Evolutionary conservation across 2,888 invertebrate genomes (phyloP), one percentile per base, ranked within the genome.

Genomic region (Sylvicola fuscatus): DNA sequence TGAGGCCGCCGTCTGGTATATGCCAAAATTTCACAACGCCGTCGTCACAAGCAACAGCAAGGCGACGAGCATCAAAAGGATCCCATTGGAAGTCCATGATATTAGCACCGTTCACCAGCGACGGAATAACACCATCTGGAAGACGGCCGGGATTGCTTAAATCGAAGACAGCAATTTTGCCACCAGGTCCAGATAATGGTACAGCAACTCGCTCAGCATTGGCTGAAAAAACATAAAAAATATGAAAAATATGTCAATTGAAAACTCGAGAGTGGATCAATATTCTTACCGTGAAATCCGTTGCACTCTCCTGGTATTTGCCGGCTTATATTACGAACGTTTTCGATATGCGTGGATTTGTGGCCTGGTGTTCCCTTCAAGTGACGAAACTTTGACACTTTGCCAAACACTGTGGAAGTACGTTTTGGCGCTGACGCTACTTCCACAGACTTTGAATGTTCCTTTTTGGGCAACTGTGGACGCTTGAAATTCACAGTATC

Each of bases 1-100:
- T 66, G 1, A 79, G 64, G 60, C 76, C 81, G 12, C 60, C 66
- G 5, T 70, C 69, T 0, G 81, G 80, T 41, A 89, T 70, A 41
- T 68, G 65, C 87, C 87, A 89, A 40, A 86, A 60, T 41, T 77
- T 68, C 16, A 89, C 69, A 42, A 68, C 66, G 2, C 90, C 92
- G 55, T 89, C 87, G 48, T 92, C 93, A 49, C 87, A 87, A 17
- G 81, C 87, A 30, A 87, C 86, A 30, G 84, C 76, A 40, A 95
- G 65, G 35, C 80, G 65, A 35, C 66, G 65, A 44, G 72, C 66
- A 54, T 86, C 68, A 58, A 92, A 92, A 2, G 93, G 93, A 65
- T 93, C 90, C 83, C 87, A 95, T 38, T 77, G 73, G 60, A 93
- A 87, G 61, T 95, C 95, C 69, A 83, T 80, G 27, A 90, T 74